Conservation (phyloP, 2,888 invertebrate species). For the Tineola bisselliella region DNA sequence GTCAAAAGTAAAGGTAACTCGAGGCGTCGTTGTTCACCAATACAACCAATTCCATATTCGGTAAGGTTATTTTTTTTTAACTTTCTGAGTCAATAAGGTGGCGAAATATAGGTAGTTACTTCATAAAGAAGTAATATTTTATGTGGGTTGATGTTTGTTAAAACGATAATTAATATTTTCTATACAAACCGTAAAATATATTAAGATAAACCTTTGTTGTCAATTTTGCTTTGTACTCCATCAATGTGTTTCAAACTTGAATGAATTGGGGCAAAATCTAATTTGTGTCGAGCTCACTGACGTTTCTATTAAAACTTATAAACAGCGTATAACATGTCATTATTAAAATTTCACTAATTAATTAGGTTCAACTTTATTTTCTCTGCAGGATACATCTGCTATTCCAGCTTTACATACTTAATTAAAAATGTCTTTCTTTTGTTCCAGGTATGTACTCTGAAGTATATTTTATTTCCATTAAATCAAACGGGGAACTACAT, state of each 20-base stretch:
- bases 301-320: conserved; percentile 22
- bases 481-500: not conserved
- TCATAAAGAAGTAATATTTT: no score
- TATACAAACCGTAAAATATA: not conserved
- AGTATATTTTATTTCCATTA: not conserved
- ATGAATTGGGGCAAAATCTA: not conserved
- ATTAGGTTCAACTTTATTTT: not conserved
- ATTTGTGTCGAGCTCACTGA: conserved; percentile 17
- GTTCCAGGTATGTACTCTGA: not conserved
- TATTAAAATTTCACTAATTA: not conserved
- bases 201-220: not conserved
- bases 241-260: not conserved
- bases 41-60: conserved; percentile 32
- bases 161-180: no score
- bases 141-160: no score
- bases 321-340: conserved; percentile 7
- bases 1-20: conserved; percentile 24
- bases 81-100: no score
- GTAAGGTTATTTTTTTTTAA: conserved; percentile 12
- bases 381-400: not conserved
- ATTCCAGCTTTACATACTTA: not conserved
- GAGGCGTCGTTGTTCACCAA: conserved; percentile 32
- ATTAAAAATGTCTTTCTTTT: not conserved
- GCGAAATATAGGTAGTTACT: not conserved
- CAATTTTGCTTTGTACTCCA: not conserved